These are phyloP conservation scores for Paraplagusia blochii DNA, from an alignment of 2,113 vertebrate species.

Conservation along the genomic window DNA sequence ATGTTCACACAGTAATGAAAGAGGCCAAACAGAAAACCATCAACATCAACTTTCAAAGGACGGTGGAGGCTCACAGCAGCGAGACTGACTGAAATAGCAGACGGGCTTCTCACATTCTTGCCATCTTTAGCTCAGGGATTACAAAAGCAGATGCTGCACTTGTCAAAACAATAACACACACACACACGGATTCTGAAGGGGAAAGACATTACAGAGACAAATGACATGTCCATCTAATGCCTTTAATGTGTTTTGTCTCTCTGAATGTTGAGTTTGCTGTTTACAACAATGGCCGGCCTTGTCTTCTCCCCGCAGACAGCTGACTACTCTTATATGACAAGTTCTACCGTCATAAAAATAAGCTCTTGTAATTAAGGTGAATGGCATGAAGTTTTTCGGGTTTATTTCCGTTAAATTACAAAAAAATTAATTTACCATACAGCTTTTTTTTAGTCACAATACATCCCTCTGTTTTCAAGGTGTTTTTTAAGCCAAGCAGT, in stretches of 20 bases:
- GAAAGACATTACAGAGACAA: not conserved
- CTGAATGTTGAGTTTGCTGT: too few species aligned
- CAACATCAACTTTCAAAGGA: constrained; percentile 25
- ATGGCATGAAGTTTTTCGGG: too few species aligned
- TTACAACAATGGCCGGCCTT: too few species aligned
- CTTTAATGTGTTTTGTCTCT: not conserved
- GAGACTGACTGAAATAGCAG: constrained; percentile 33
- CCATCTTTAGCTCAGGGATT: constrained; percentile 18
- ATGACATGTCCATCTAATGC: not conserved
- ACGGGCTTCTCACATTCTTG: constrained; percentile 17
- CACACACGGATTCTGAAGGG: not conserved
- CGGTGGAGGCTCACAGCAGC: constrained; percentile 6
- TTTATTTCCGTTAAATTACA: too few species aligned
- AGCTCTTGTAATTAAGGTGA: too few species aligned
- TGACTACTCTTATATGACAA: too few species aligned
- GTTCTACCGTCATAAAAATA: too few species aligned
- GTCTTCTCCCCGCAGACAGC: too few species aligned
- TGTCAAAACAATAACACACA: constrained; percentile 15
- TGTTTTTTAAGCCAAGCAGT: too few species aligned
- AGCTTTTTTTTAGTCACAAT: too few species aligned
- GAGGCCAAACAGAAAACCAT: constrained; percentile 17
- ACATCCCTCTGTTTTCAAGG: too few species aligned
- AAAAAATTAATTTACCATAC: too few species aligned
- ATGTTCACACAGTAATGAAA: constrained; percentile 17
- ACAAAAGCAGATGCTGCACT: constrained; percentile 42